Base-by-base conservation (phyloP, 1,140 invertebrate species). In the Bactericera cockerelli region DNA sequence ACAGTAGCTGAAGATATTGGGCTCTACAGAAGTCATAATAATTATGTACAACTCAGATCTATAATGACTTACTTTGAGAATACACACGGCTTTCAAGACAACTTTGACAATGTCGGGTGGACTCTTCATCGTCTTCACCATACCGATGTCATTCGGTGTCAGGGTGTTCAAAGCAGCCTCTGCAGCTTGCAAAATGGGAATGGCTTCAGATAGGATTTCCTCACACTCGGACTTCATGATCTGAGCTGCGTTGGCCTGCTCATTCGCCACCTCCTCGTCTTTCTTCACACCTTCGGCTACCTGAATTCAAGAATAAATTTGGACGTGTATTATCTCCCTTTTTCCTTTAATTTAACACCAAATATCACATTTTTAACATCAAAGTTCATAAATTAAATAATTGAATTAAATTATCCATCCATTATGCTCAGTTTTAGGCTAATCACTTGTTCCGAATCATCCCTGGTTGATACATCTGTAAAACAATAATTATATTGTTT, bases 91-190 rank as follows among this genome's bases (percentile, higher is more conserved):
- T 74, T 98, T 94, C 87, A 98, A 93, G 1, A 97, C 91, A 57
- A 98, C 76, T 67, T 86, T 89, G 3, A 99, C 88, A 59, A 87
- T 89, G 67, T 84, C 82, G 0, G 95, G 94, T 1, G 96, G 96
- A 76, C 87, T 93, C 75, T 96, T 96, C 93, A 98, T 98, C 1
- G 92, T 86, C 76, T 95, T 97, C 2, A 99, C 89, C 42, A 94
- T 79, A 26, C 90, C 88, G 56, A 99, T 94, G 72, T 99, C 95
- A 16, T 83, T 77, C 2, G 84, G 81, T 36, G 93, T 97, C 2
- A 98, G 75, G 0, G 92, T 95, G 65, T 96, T 87, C 1, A 99
- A 74, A 2, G 94, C 93, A 1, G 81, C 78, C 62, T 94, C 74
- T 14, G 96, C 94, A n/a, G 82, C 77, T 67, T 93, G 86, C 56